Conservation (phyloP, 2,888 invertebrate genomes). For the Tribolium freemani region DNA sequence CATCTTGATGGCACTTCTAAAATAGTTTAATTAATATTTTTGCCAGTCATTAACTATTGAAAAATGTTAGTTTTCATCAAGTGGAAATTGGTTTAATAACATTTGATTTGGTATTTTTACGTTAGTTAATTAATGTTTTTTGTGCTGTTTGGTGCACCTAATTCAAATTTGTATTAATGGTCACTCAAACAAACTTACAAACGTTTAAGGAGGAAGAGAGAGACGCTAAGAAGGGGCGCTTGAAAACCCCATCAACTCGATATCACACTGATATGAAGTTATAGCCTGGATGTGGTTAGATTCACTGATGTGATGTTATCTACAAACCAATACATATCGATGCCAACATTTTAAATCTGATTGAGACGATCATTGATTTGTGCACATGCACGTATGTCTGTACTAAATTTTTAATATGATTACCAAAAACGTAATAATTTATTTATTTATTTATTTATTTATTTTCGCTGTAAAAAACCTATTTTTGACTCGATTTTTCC, state of each 20-base stretch:
- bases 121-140: neutral
- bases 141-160: neutral
- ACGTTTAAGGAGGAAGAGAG: slow-evolving; percentile 12
- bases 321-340: slow-evolving; percentile 53
- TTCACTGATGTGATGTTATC: slow-evolving; percentile 63
- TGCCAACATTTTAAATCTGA: slow-evolving; percentile 48
- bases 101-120: neutral
- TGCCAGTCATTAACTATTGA: too few species aligned
- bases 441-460: too few species aligned
- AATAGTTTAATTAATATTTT: too few species aligned
- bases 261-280: slow-evolving; percentile 65
- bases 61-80: too few species aligned
- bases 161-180: slow-evolving; percentile 8
- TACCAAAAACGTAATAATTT: neutral
- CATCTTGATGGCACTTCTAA: too few species aligned
- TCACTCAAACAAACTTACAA: slow-evolving; percentile 34
- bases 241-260: slow-evolving; percentile 62
- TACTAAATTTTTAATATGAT: neutral
- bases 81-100: too few species aligned
- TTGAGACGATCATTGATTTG: slow-evolving; percentile 13
- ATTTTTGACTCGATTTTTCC: neutral
- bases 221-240: slow-evolving; percentile 30
- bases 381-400: neutral
- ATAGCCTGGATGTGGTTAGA: slow-evolving; percentile 65
- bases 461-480: neutral